Base-by-base conservation (phyloP, 2,888 invertebrate genomes). In the Drosophila trichaetosa region DNA sequence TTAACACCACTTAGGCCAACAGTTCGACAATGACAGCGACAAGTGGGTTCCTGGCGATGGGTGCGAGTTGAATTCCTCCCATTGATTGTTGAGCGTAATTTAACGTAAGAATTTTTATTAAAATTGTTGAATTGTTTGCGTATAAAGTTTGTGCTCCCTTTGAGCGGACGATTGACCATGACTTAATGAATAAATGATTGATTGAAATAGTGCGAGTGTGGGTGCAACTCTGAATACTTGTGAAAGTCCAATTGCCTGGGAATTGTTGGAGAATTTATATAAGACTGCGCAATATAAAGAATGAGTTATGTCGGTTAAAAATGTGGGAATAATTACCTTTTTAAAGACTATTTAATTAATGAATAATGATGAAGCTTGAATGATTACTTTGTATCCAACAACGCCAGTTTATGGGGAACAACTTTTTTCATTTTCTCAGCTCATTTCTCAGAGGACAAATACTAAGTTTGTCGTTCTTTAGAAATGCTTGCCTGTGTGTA, bases 41-140 rank as follows among this genome's bases (percentile, higher is more conserved):
- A 76, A 67, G 60, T 52, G 36, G 38, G 38, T 36, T 40, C 53
- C 16, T 54, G 52, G 24, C 6, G 6, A 13, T 38, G 27, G 31
- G 29, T n/a, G n/a, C 8, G 40, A 36, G 7, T 8, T 29, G 38
- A 8, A 56, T 40, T 38, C 38, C 38, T 57, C 65, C 48, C 65
- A 57, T 72, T 78, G 73, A 76, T 79, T 81, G 76, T 62, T 69
- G 56, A 76, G 75, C 77, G 83, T 79, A 83, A 88, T 84, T 86
- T 73, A 83, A 82, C 84, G 70, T 75, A 87, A 79, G 89, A 82
- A 86, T 84, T 88, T 87, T 86, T 84, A 84, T 87, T 88, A 84
- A 86, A 86, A 86, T 87, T 85, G 79, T 67, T 77, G 62, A 83
- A 76, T 83, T 72, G 81, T 69, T 83, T 79, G 79, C 73, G 73